Evolutionary conservation across 2,113 vertebrate species (phyloP).

Genomic region (Callaeas wilsoni): DNA sequence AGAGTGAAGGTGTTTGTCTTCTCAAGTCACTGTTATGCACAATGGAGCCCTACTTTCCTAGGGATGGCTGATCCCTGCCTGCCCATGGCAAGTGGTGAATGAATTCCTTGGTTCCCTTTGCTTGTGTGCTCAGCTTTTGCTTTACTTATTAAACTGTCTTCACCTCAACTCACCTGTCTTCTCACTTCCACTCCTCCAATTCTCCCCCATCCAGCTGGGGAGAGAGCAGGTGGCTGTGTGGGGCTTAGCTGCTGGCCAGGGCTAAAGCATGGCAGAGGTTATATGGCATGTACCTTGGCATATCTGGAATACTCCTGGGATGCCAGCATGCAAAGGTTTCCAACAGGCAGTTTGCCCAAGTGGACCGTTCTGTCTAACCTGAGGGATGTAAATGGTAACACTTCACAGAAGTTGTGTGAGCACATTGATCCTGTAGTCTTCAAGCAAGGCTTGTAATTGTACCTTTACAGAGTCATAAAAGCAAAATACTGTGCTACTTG

Average conservation of each 20-base stretch:
- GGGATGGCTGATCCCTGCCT: not conserved
- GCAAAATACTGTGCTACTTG: not conserved
- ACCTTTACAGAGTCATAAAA: not conserved
- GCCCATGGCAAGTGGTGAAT: not conserved
- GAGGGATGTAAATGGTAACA: not conserved
- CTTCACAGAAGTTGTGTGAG: fast-evolving
- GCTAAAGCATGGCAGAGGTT: not conserved
- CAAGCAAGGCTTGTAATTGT: not conserved
- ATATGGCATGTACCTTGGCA: not conserved
- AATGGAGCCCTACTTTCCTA: not conserved
- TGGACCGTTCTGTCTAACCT: not conserved
- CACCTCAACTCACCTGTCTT: not conserved
- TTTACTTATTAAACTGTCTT: not conserved
- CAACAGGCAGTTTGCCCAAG: not conserved
- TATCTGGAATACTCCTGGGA: not conserved
- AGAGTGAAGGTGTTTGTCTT: not conserved
- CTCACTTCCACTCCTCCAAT: not conserved
- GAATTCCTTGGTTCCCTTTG: not conserved
- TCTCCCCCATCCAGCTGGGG: not conserved
- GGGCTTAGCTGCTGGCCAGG: not conserved
- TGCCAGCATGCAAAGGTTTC: fast-evolving
- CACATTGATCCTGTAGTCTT: not conserved
- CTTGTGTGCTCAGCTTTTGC: not conserved
- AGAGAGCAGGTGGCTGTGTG: fast-evolving
- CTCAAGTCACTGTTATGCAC: not conserved